These are phyloP conservation scores for Hesperophylax magnus DNA, from an alignment of 1,140 invertebrate genomes.

Conservation along the genomic window DNA sequence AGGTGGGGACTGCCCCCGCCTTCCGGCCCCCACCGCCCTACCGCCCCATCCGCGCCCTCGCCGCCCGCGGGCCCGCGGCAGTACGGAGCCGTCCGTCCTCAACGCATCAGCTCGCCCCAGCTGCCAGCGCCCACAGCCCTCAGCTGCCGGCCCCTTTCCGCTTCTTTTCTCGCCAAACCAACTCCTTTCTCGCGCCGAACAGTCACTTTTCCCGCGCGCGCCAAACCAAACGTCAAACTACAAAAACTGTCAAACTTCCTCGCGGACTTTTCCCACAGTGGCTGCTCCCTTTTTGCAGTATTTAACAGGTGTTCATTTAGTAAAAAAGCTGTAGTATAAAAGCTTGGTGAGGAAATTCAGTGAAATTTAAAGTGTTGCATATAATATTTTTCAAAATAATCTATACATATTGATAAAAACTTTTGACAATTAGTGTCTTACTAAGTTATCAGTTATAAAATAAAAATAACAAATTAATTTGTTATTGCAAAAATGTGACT, in stretches of 20 bases:
- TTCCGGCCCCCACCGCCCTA: neutral
- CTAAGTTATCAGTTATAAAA: too few relatives aligned
- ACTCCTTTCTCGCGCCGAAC: neutral
- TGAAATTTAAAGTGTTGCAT: slow-evolving; percentile 12
- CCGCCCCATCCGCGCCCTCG: neutral
- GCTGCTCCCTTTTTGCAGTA: neutral
- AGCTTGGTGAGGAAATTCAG: neutral
- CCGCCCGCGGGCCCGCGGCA: neutral
- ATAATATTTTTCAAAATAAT: neutral
- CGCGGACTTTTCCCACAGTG: neutral
- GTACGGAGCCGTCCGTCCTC: slow-evolving; percentile 40
- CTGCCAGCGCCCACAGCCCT: neutral
- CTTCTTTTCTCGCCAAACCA: neutral
- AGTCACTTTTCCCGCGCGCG: slow-evolving; percentile 30
- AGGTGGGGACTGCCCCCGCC: neutral
- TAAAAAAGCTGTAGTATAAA: neutral
- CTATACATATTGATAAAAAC: too few relatives aligned
- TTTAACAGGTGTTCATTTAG: neutral
- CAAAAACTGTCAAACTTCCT: neutral
- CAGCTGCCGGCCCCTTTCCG: slow-evolving; percentile 7
- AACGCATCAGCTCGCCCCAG: too few relatives aligned
- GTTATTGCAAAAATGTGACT: too few relatives aligned
- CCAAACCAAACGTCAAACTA: neutral
- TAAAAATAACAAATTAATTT: too few relatives aligned
- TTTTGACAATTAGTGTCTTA: too few relatives aligned